Base-by-base conservation (phyloP, 2,113 vertebrate species). In the Turdus rufiventris region DNA sequence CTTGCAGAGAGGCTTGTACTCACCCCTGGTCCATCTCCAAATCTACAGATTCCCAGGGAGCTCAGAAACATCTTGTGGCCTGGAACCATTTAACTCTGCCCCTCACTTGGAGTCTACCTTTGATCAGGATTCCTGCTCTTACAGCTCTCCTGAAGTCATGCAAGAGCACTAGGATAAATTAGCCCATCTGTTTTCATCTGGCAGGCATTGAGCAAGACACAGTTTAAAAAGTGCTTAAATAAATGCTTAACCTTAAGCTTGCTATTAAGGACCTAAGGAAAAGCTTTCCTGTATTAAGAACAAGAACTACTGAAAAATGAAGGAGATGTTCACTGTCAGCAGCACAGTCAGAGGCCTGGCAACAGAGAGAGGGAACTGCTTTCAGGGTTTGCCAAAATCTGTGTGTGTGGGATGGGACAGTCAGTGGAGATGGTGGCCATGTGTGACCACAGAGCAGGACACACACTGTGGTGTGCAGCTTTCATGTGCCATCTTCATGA, bases 171-270 rank as follows among this genome's bases (percentile, higher is more conserved):
- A 91, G 51, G 28, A 28, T 71, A 91, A 94, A 94, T 89, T 6
- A 82, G 62, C 45, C 89, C 87, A 94, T 94, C 81, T 93, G 73
- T 89, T 94, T 94, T 58, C 73, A 43, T 72, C 77, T 91, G 87
- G 91, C 89, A 91, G 57, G 19, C 50, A 79, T 79, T 94, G 91
- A 91, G 89, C 65, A 87, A 87, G 85, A 74, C 54, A 80, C 48
- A 61, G 48, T 68, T 87, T 57, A 92, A 73, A 61, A 75, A 89
- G 38, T 68, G 62, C 45, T 94, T 85, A 76, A 94, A 87, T 76
- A 95, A 92, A 87, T 47, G 50, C 33, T 91, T 92, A 91, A 91
- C 83, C 83, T 89, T 68, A 93, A 89, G 14, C 57, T 92, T 85
- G 78, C 66, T 91, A 10, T 81, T 92, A 82, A 85, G 33, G 45